Percentiles rank a stretch among this genome's conserved stretches.
These are phyloP conservation scores for Ceramica pisi DNA, from an alignment of 2,888 invertebrate genomes.

Conservation along the genomic window DNA sequence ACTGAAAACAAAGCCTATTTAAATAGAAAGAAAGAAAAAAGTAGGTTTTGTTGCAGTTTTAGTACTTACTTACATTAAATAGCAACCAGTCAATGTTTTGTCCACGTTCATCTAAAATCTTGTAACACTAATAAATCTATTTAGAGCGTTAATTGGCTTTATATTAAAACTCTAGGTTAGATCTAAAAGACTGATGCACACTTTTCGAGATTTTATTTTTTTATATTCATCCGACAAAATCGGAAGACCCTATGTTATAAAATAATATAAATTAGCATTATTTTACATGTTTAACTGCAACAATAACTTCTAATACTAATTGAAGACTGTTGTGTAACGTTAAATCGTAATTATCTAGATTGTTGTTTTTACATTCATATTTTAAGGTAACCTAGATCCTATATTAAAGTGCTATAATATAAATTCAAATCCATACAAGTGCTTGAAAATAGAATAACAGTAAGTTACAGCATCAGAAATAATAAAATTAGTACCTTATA, in stretches of 20 bases:
- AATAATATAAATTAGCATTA: conserved; percentile 58
- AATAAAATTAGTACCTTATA: conserved; percentile 52
- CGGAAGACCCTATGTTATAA: conserved; percentile 44
- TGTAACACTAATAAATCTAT: conserved; percentile 16
- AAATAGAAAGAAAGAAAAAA: background rate
- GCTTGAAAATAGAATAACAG: conserved; percentile 50
- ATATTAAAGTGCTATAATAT: conserved; percentile 59
- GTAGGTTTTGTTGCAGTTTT: background rate
- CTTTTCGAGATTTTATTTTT: conserved; percentile 20
- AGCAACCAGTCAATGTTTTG: background rate
- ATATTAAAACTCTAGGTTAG: conserved; percentile 12
- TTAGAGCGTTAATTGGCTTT: background rate
- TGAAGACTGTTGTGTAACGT: conserved; percentile 56
- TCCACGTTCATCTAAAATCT: conserved; percentile 43
- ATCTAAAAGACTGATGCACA: conserved; percentile 24
- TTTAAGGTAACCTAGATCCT: conserved; percentile 47
- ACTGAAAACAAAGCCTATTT: background rate
- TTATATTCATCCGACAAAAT: conserved; percentile 38
- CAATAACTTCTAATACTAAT: conserved; percentile 59
- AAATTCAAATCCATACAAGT: conserved; percentile 60
- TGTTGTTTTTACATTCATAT: conserved; percentile 40
- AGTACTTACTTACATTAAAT: background rate
- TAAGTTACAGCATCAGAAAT: conserved; percentile 52
- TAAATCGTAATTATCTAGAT: conserved; percentile 47
- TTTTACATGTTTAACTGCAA: conserved; percentile 48